These are phyloP conservation scores for Holothuria leucospilota DNA, from an alignment of 53 echinoderm and acorn worm genomes.

Conservation along the genomic window DNA sequence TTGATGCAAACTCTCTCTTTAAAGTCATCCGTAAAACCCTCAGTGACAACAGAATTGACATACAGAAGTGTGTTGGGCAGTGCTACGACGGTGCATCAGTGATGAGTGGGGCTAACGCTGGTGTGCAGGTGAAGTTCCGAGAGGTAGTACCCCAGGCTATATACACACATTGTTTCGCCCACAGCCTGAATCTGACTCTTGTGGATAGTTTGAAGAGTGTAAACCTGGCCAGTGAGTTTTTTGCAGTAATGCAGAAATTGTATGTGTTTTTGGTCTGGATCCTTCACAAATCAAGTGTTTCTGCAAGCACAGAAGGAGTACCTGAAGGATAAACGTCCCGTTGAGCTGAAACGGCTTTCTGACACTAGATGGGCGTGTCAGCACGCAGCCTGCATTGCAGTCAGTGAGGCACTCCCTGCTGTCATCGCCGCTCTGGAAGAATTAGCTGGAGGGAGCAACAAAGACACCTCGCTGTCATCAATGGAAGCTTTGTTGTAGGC, in stretches of 20 bases:
- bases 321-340: neutral
- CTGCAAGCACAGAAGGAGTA: constrained; percentile 29
- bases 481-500: constrained; percentile 34
- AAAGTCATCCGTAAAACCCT: constrained; percentile 34
- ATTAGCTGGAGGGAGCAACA: constrained; percentile 37
- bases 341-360: constrained; percentile 44
- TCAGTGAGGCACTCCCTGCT: constrained; percentile 34
- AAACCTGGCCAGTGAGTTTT: constrained; percentile 25
- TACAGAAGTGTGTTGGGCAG: constrained; percentile 49
- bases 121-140: constrained; percentile 41
- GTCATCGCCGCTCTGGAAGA: constrained; percentile 32
- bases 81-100: constrained; percentile 69
- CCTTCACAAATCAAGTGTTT: constrained; percentile 19
- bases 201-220: constrained; percentile 45
- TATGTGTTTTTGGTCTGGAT: constrained; percentile 51
- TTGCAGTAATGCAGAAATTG: constrained; percentile 32
- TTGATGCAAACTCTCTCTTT: constrained; percentile 52
- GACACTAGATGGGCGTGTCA: constrained; percentile 68
- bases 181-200: constrained; percentile 28
- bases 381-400: constrained; percentile 25
- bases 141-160: constrained; percentile 48
- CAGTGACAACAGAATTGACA: constrained; percentile 24
- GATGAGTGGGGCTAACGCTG: constrained; percentile 55
- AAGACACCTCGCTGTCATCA: constrained; percentile 43
- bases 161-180: constrained; percentile 43